Conservation (phyloP, 2,888 invertebrate genomes). For the Hartigia nigra region DNA sequence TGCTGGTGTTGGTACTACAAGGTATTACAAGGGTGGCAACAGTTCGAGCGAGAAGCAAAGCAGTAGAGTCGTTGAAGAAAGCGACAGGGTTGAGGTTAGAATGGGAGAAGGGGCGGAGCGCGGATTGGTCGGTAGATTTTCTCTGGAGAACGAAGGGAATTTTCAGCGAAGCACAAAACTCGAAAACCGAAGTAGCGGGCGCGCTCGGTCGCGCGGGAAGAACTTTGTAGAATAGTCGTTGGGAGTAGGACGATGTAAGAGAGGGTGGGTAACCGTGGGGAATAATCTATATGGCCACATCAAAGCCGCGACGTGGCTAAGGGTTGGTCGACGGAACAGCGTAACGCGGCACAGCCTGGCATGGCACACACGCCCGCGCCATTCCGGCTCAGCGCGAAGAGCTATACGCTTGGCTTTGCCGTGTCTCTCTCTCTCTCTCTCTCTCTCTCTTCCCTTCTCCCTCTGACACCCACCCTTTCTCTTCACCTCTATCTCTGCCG, state of each 20-base stretch:
- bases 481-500: not conserved
- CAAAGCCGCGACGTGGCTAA: slow-evolving; percentile 22
- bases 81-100: not conserved
- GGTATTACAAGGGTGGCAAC: not conserved
- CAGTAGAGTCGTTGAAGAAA: not conserved
- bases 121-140: not conserved
- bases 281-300: slow-evolving; percentile 31
- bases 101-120: too few species aligned
- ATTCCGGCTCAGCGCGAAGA: not conserved
- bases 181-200: slow-evolving; percentile 10
- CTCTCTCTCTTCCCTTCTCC: too few species aligned
- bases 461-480: too few species aligned
- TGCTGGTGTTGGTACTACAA: not conserved
- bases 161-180: slow-evolving; percentile 13
- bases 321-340: slow-evolving; percentile 5
- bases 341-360: not conserved
- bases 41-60: not conserved
- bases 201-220: slow-evolving; percentile 5
- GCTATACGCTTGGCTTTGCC: not conserved
- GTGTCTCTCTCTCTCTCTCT: not conserved
- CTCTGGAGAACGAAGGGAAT: not conserved
- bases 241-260: not conserved
- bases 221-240: not conserved
- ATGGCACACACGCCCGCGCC: not conserved
- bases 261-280: slow-evolving; percentile 18